These are phyloP conservation scores for Pipra filicauda DNA, from an alignment of 2,113 vertebrate genomes.

Conservation along the genomic window DNA sequence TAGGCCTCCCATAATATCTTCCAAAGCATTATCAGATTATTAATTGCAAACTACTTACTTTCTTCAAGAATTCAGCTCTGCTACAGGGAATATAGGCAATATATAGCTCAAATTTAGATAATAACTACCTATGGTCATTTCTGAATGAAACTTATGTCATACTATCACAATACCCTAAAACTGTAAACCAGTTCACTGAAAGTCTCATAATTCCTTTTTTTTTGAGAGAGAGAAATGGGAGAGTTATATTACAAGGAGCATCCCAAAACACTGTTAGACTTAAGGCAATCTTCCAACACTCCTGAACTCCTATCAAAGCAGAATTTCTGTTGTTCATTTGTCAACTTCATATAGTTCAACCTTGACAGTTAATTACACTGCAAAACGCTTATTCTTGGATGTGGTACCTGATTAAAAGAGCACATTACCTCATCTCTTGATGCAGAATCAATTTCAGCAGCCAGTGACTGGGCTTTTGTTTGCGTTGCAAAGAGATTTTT, in stretches of 20 bases:
- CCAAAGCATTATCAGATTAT: background rate
- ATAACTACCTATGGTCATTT: background rate
- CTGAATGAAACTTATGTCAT: background rate
- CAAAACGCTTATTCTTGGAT: background rate
- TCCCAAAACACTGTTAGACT: background rate
- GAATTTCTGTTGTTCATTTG: background rate
- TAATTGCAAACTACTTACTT: background rate
- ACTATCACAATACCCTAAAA: background rate
- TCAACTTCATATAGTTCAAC: background rate
- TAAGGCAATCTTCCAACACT: background rate
- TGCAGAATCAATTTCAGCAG: slow-evolving; percentile 94
- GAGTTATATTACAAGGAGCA: background rate
- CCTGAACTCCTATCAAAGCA: background rate
- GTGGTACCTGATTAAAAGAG: background rate
- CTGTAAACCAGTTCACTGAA: background rate
- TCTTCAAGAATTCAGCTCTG: background rate
- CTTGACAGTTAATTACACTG: background rate
- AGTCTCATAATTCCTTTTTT: background rate
- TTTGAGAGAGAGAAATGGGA: background rate
- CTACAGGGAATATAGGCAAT: background rate
- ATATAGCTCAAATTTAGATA: background rate
- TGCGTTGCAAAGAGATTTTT: slow-evolving; percentile 95
- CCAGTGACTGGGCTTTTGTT: slow-evolving; percentile 96
- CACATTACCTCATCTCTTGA: slow-evolving; percentile 90
- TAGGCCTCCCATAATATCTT: background rate